Evolutionary conservation across 2,888 invertebrate species (phyloP).

Genomic region (Agonum fuliginosum): DNA sequence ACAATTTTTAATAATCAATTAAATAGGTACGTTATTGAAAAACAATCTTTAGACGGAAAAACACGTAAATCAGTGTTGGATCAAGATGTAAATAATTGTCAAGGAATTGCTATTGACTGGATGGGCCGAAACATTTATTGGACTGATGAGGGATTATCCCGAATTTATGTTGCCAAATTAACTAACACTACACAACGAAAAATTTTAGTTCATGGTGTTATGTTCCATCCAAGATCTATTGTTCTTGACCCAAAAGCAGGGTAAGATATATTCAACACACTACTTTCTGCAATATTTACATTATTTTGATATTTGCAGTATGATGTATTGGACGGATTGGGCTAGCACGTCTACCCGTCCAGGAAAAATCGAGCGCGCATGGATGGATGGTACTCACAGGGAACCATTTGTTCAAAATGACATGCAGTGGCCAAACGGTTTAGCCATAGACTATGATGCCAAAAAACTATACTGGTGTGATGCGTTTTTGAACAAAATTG

Average conservation of each 20-base stretch:
- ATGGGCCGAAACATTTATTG: constrained; percentile 88
- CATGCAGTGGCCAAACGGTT: constrained; percentile 85
- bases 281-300: background rate
- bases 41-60: constrained; percentile 79
- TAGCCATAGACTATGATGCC: constrained; percentile 78
- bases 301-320: constrained; percentile 66
- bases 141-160: constrained; percentile 84
- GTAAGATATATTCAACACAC: constrained; percentile 67
- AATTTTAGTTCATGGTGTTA: constrained; percentile 76
- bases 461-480: constrained; percentile 84
- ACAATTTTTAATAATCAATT: too few relatives aligned
- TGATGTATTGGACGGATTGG: constrained; percentile 89
- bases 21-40: constrained; percentile 77
- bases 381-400: constrained; percentile 84
- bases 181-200: constrained; percentile 75
- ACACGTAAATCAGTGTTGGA: constrained; percentile 76
- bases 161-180: constrained; percentile 81
- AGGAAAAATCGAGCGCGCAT: constrained; percentile 81
- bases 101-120: constrained; percentile 90
- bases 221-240: constrained; percentile 76
- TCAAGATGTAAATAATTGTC: constrained; percentile 78
- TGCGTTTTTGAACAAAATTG: constrained; percentile 80
- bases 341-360: constrained; percentile 71
- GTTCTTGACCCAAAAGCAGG: constrained; percentile 82
- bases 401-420: constrained; percentile 74